A percentile compares a stretch with the other conserved stretches of the same genome.
Evolutionary conservation across 2,888 invertebrate species (phyloP).

Genomic region (Lobophora halterata): DNA sequence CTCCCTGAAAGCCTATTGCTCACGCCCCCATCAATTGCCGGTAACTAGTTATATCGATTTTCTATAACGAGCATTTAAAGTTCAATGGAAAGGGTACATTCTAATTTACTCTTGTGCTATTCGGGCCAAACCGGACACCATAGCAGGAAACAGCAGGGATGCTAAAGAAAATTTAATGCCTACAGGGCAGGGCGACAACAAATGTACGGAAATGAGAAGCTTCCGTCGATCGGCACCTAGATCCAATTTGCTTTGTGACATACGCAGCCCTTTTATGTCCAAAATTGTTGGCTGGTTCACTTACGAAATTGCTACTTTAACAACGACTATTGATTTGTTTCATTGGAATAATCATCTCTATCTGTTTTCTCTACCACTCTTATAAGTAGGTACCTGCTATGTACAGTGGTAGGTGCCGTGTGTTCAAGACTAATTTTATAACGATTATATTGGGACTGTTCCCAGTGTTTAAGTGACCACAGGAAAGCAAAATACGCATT

Average conservation of each 20-base stretch:
- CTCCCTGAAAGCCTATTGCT: constrained; percentile 2
- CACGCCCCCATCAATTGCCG: constrained; percentile 29
- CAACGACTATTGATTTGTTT: too few relatives aligned
- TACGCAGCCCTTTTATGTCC: constrained; percentile 9
- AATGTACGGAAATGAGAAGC: constrained; percentile 75
- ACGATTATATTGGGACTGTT: too few relatives aligned
- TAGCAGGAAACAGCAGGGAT: constrained; percentile 55
- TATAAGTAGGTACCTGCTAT: too few relatives aligned
- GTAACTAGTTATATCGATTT: constrained; percentile 52
- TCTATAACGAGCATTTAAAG: constrained; percentile 49
- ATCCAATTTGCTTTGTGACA: constrained; percentile 60
- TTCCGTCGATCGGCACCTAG: constrained; percentile 70
- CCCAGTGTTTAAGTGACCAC: too few relatives aligned
- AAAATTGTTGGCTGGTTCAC: constrained; percentile 2
- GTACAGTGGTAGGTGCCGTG: too few relatives aligned
- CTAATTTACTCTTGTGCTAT: constrained; percentile 61
- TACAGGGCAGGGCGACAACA: constrained; percentile 59
- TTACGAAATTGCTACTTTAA: too few relatives aligned
- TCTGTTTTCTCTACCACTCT: too few relatives aligned
- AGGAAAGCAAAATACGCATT: too few relatives aligned
- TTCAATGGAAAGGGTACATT: constrained; percentile 54
- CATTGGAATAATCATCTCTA: too few relatives aligned
- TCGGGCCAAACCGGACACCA: constrained; percentile 55
- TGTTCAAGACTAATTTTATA: too few relatives aligned
- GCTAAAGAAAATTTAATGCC: constrained; percentile 67